phyloP scores from a whole-genome alignment of 2,888 invertebrate species.

The Melieria crassipennis region DNA sequence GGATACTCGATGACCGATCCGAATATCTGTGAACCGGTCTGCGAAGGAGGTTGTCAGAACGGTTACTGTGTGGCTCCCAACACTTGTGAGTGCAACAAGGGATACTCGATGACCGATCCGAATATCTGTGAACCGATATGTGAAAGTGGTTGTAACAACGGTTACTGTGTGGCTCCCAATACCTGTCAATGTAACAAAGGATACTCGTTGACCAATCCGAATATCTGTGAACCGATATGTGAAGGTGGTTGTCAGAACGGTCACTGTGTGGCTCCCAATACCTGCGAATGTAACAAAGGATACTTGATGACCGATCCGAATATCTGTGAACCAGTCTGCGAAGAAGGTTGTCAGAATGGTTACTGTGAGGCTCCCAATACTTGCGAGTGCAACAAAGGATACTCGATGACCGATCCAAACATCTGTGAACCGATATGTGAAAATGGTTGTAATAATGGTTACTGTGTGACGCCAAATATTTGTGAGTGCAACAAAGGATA shows the following conservation, averaged over 20 bases:
- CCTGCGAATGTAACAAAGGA: constrained; percentile 75
- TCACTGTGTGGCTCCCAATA: constrained; percentile 60
- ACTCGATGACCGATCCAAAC: background rate
- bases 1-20: constrained; percentile 38
- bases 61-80: constrained; percentile 76
- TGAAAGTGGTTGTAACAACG: constrained; percentile 46
- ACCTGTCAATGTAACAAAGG: constrained; percentile 55
- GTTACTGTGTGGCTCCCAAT: constrained; percentile 59
- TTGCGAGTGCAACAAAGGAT: constrained; percentile 50
- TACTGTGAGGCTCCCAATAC: constrained; percentile 52
- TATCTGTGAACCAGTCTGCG: constrained; percentile 40
- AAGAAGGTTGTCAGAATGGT: constrained; percentile 47
- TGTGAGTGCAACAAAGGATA: constrained; percentile 50
- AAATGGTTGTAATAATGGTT: constrained; percentile 50
- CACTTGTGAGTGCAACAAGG: constrained; percentile 75
- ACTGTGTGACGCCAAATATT: constrained; percentile 53
- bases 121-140: constrained; percentile 45
- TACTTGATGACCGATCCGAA: constrained; percentile 58
- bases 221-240: constrained; percentile 42
- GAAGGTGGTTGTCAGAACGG: constrained; percentile 53
- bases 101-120: constrained; percentile 66
- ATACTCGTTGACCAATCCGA: background rate
- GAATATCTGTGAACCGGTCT: constrained; percentile 45
- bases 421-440: constrained; percentile 42
- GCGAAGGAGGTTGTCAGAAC: constrained; percentile 70